These are phyloP conservation scores for Eupristina koningsbergeri DNA, from an alignment of 1,140 invertebrate species.

Conservation along the genomic window DNA sequence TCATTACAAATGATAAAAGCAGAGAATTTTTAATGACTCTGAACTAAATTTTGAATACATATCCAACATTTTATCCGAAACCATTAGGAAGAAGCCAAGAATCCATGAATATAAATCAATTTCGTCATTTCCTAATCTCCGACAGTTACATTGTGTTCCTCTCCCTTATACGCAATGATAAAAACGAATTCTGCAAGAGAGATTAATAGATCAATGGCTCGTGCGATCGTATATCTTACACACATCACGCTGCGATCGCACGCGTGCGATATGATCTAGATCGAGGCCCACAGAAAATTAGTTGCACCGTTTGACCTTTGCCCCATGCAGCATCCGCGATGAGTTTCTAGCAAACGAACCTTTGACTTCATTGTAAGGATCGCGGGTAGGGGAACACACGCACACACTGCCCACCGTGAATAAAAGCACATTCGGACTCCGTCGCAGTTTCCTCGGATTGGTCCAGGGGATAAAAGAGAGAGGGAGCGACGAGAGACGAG, in stretches of 20 bases:
- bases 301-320: not conserved
- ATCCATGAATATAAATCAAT: not conserved
- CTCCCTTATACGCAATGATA: not conserved
- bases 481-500: too few relatives aligned
- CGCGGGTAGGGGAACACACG: not conserved
- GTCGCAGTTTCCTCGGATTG: conserved; percentile 20
- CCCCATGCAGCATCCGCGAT: not conserved
- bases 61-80: not conserved
- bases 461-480: not conserved
- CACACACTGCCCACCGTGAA: not conserved
- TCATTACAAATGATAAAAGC: too few relatives aligned
- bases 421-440: not conserved
- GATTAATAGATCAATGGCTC: not conserved
- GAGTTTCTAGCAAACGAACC: not conserved
- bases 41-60: too few relatives aligned
- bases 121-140: not conserved
- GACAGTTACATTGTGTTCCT: not conserved
- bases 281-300: not conserved
- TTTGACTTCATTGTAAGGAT: not conserved
- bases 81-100: not conserved
- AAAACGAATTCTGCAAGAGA: not conserved
- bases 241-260: not conserved
- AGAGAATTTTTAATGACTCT: too few relatives aligned
- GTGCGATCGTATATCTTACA: not conserved
- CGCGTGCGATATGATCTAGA: not conserved